Percentiles rank a stretch among this genome's conserved stretches.
Evolutionary conservation across 2,888 invertebrate species (phyloP).

Genomic region (Scaptomyza reducta): DNA sequence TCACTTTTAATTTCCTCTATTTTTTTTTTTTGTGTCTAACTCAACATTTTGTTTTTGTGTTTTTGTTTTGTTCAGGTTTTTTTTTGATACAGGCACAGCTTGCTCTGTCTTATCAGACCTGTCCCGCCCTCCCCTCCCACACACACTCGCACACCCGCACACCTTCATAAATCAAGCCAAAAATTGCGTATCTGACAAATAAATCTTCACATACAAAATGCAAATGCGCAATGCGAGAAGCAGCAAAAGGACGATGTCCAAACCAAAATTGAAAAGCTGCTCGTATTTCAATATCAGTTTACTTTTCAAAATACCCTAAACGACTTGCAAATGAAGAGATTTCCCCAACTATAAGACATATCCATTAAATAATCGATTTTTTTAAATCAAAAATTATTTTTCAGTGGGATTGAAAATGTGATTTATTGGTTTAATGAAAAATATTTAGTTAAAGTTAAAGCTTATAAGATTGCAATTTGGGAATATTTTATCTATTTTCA

Average conservation of each 20-base stretch:
- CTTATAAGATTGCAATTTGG: too few relatives aligned
- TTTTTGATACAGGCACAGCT: constrained; percentile 35
- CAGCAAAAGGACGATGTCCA: constrained; percentile 10
- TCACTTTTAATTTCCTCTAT: constrained; percentile 7
- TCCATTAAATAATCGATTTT: too few relatives aligned
- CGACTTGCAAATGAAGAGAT: too few relatives aligned
- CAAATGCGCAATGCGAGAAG: constrained; percentile 41
- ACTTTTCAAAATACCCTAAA: constrained; percentile 8
- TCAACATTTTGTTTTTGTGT: constrained; percentile 27
- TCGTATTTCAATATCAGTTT: constrained; percentile 35
- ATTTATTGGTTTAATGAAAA: too few relatives aligned
- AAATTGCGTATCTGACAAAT: constrained; percentile 62
- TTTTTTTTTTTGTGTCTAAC: constrained; percentile 13
- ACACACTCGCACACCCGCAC: too few relatives aligned
- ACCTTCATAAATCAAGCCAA: constrained; percentile 69
- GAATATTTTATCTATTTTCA: too few relatives aligned
- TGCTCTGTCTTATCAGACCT: constrained; percentile 34
- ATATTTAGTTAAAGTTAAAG: too few relatives aligned
- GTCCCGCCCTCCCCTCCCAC: too few relatives aligned
- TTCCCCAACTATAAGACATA: too few relatives aligned
- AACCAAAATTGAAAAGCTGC: constrained; percentile 26
- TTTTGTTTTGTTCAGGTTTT: constrained; percentile 18
- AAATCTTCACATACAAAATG: constrained; percentile 64
- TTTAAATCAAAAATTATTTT: too few relatives aligned
- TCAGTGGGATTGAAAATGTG: too few relatives aligned